Base-by-base conservation (phyloP, 2,797 vertebrate species). In the Macroramphosus scolopax region DNA sequence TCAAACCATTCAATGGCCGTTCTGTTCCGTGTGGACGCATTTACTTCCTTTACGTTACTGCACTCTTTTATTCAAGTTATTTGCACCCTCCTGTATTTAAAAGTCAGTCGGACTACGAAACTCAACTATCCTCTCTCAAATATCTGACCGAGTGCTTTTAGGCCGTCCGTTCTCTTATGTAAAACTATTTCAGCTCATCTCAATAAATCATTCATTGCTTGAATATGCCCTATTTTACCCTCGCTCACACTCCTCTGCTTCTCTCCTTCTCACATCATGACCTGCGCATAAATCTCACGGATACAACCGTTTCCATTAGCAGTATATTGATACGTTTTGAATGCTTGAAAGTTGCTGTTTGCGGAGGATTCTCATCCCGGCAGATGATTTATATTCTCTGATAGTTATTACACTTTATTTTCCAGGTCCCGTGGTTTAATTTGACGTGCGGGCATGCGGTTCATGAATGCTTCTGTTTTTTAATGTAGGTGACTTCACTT, bases 151-250 rank as follows among this genome's bases (percentile, higher is more conserved):
- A 63, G 80, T 49, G 61, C 65, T 64, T 80, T 77, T 39, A 66
- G 39, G 25, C 60, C 29, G 2, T 50, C 20, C 26, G 64, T 55
- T 59, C 46, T 50, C 51, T 53, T 57, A 57, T 63, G 42, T 56
- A 52, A 59, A 73, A 63, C 57, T 62, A 43, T 72, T 80, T 77
- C 49, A 65, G 64, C 57, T 69, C n/a, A n/a, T 67, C 51, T 65
- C 41, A 3, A 66, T 78, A 72, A 74, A 82, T 75, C 53, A 70
- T 80, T 63, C 29, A 46, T 28, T 45, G 30, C 38, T 64, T 52
- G 62, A 42, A 59, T 55, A 51, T 41, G 48, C 28, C 22, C 25
- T 24, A 15, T 62, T 63, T 64, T 64, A 63, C 39, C 42, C 33
- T 55, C 17, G 1, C 18, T 55, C 17, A 4, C 29, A 30, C 37